A percentile compares a stretch with the other conserved stretches of the same genome.
Evolutionary conservation across 2,888 invertebrate species (phyloP).

Genomic region (Chymomyza caudatula): DNA sequence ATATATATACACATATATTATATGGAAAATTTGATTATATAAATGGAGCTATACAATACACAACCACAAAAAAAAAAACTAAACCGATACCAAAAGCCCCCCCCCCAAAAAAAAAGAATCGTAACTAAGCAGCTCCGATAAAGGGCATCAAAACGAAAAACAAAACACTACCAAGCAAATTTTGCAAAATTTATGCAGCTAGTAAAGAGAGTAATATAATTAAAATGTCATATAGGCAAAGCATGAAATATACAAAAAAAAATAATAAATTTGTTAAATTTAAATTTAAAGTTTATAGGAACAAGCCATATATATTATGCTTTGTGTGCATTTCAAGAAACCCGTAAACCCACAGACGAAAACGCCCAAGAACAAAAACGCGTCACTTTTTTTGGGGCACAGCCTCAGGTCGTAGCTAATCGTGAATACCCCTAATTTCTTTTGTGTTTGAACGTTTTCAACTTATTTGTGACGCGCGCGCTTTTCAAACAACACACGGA

Average conservation of each 20-base stretch:
- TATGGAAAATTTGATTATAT: constrained; percentile 25
- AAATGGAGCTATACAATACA: constrained; percentile 63
- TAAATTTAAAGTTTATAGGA: constrained; percentile 23
- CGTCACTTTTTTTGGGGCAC: constrained; percentile 37
- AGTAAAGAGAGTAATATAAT: constrained; percentile 10
- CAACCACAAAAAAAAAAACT: constrained; percentile 24
- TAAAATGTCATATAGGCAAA: background rate
- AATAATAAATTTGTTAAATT: constrained; percentile 57
- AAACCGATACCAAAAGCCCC: constrained; percentile 1
- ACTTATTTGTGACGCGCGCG: background rate
- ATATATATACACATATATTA: constrained; percentile 60
- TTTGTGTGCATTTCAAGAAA: constrained; percentile 63
- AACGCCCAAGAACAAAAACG: background rate
- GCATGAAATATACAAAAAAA: constrained; percentile 14
- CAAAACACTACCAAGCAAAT: background rate
- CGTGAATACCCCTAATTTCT: constrained; percentile 49
- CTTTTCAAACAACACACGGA: constrained; percentile 16
- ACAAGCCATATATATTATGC: constrained; percentile 47
- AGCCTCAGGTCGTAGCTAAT: constrained; percentile 60
- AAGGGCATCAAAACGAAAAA: background rate
- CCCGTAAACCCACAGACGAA: constrained; percentile 29
- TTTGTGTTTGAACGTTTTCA: constrained; percentile 36
- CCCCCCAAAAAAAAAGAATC: constrained; percentile 16
- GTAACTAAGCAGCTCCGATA: constrained; percentile 35
- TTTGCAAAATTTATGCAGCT: constrained; percentile 5